Percentiles rank a stretch among this genome's conserved stretches.
Evolutionary conservation across 1,140 invertebrate species (phyloP).

Genomic region (Sarcophaga peregrina): DNA sequence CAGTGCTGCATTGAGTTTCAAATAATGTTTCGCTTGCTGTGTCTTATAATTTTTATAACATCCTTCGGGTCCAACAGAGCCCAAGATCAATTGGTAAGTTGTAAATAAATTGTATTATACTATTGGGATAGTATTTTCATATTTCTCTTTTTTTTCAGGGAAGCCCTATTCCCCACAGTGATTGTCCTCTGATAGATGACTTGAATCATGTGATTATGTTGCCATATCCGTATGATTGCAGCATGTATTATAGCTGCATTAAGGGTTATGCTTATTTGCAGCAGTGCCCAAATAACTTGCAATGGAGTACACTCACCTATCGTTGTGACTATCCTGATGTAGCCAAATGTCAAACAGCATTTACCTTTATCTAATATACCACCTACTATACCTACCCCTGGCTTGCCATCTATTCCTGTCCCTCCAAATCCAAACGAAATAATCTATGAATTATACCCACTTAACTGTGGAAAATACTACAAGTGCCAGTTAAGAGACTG

Average conservation of each 20-base stretch:
- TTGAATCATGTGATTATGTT: constrained; percentile 30
- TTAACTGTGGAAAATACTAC: constrained; percentile 41
- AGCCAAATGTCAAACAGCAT: constrained; percentile 23
- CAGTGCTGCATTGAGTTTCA: too few relatives aligned
- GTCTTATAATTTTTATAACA: neutral
- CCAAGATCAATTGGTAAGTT: neutral
- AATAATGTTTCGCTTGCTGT: too few relatives aligned
- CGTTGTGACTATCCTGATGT: constrained; percentile 44
- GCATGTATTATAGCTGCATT: constrained; percentile 43
- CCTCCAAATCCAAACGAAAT: neutral
- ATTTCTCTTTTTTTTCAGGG: neutral
- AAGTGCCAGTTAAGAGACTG: constrained; percentile 27
- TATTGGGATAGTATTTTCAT: too few relatives aligned
- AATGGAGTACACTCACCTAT: constrained; percentile 44
- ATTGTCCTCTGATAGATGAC: constrained; percentile 50
- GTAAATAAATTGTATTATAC: neutral
- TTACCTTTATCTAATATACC: neutral
- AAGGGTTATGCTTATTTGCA: constrained; percentile 34
- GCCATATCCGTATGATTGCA: constrained; percentile 43
- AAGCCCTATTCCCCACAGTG: neutral
- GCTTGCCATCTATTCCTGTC: neutral
- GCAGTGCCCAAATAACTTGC: constrained; percentile 36
- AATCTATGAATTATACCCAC: neutral
- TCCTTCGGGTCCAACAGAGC: neutral
- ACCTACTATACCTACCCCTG: neutral